phyloP scores from a whole-genome alignment of 2,113 vertebrate genomes.

The Dromaius novaehollandiae region DNA sequence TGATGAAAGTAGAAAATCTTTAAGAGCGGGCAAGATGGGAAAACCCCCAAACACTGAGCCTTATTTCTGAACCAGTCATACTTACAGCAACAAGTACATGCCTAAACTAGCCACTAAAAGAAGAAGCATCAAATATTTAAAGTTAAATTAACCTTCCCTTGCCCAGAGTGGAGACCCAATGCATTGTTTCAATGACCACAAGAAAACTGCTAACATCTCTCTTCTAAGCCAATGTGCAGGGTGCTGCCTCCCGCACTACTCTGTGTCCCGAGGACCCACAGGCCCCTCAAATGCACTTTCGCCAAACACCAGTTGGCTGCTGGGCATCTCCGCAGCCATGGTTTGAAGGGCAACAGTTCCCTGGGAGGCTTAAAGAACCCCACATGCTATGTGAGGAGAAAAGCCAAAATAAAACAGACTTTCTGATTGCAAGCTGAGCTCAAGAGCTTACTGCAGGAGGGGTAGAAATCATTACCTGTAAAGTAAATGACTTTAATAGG shows the following conservation, averaged over 20 bases:
- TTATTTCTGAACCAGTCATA: background rate
- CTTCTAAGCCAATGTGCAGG: background rate
- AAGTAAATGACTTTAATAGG: background rate
- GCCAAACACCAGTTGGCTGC: rapidly evolving
- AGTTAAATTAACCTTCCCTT: background rate
- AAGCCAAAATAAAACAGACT: background rate
- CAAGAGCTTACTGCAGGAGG: background rate
- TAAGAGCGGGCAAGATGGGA: background rate
- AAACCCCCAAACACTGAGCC: background rate
- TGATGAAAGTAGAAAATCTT: background rate
- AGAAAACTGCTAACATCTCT: rapidly evolving
- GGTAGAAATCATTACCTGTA: background rate
- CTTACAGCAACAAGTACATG: background rate
- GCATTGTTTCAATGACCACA: background rate
- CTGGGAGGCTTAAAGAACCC: background rate
- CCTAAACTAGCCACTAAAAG: background rate
- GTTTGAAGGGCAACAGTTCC: background rate
- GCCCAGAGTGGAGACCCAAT: background rate
- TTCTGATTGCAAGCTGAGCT: background rate
- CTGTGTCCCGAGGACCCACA: background rate
- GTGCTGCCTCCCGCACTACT: background rate
- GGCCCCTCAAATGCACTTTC: background rate
- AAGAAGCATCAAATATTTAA: background rate
- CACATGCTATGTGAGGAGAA: background rate
- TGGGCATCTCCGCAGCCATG: background rate